Evolutionary conservation across 1,140 invertebrate species (phyloP).

Genomic region (Notospermus geniculatus): DNA sequence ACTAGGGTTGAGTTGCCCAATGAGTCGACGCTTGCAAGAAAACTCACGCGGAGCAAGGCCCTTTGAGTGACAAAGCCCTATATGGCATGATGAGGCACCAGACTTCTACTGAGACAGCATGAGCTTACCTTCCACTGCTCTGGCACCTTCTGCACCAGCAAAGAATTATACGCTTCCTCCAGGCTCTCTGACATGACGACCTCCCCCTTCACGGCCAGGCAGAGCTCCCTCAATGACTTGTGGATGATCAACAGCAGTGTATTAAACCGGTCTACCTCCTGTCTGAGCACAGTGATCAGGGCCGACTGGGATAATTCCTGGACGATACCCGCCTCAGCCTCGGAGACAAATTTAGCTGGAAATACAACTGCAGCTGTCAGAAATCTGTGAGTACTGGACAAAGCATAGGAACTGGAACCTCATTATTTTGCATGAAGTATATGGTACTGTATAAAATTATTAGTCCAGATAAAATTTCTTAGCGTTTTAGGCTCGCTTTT

Average conservation of each 20-base stretch:
- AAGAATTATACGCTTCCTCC: slow-evolving; percentile 74
- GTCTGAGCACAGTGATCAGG: slow-evolving; percentile 76
- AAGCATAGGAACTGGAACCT: too few species aligned
- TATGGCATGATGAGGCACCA: too few species aligned
- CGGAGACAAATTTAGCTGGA: not conserved
- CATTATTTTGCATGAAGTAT: too few species aligned
- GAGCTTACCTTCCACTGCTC: slow-evolving; percentile 48
- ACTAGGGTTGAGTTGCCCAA: too few species aligned
- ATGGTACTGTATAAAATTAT: too few species aligned
- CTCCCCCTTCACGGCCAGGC: slow-evolving; percentile 77
- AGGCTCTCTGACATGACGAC: slow-evolving; percentile 83
- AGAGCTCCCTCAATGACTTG: slow-evolving; percentile 67
- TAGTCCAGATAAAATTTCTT: too few species aligned
- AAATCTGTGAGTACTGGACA: not conserved
- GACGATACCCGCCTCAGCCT: not conserved
- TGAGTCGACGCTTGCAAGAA: too few species aligned
- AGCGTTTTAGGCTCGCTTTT: too few species aligned
- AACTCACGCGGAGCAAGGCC: too few species aligned
- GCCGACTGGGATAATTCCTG: slow-evolving; percentile 38
- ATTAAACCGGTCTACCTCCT: slow-evolving; percentile 83
- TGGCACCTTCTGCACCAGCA: slow-evolving; percentile 70
- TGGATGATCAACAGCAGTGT: slow-evolving; percentile 69
- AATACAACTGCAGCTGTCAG: not conserved
- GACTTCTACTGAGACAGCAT: too few species aligned
- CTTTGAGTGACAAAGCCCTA: not conserved